Conservation (phyloP, 2,888 invertebrate species). For the Cephus nigrinus region DNA sequence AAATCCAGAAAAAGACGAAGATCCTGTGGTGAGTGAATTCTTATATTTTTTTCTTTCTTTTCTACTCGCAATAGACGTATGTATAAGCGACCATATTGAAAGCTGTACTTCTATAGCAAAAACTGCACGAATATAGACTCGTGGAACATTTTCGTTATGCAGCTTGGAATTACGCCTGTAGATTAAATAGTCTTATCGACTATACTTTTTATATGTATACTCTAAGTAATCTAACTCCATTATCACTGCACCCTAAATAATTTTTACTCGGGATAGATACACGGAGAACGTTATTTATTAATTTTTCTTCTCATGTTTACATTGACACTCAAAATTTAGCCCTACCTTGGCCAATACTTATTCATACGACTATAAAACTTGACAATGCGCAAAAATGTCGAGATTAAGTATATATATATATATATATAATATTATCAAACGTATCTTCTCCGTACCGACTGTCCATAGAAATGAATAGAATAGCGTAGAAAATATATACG, state of each 20-base stretch:
- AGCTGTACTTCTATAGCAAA: too few species aligned
- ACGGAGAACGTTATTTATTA: neutral
- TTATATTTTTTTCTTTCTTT: too few species aligned
- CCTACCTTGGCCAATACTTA: neutral
- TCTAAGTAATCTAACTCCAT: neutral
- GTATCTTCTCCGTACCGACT: slow-evolving; percentile 19
- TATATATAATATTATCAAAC: slow-evolving; percentile 22
- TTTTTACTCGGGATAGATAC: neutral
- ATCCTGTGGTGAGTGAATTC: too few species aligned
- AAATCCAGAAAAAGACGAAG: too few species aligned
- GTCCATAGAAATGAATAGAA: slow-evolving; percentile 2
- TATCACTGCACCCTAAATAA: neutral
- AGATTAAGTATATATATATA: slow-evolving; percentile 18
- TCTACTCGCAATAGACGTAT: too few species aligned
- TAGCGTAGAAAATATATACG: slow-evolving; percentile 2
- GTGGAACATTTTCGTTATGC: too few species aligned
- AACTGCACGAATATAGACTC: too few species aligned
- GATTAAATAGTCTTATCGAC: neutral
- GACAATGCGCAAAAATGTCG: neutral
- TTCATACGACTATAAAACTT: neutral
- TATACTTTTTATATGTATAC: too few species aligned
- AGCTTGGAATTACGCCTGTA: too few species aligned
- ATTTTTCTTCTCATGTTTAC: neutral
- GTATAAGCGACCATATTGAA: too few species aligned
- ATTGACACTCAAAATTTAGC: neutral